Conservation (phyloP, 2,888 invertebrate species). For the Patella ulyssiponensis region DNA sequence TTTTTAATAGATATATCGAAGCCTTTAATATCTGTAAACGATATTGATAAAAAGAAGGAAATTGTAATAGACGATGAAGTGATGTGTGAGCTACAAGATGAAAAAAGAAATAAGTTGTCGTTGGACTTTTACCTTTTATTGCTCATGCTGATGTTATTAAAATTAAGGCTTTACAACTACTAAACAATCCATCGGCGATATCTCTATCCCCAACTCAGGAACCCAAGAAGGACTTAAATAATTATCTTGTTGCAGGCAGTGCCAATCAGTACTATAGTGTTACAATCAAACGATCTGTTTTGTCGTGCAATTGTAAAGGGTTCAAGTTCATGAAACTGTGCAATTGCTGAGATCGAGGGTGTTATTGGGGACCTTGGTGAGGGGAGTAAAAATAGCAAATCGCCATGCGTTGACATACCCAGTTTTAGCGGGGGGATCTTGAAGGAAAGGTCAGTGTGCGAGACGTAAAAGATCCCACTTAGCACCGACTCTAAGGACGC, state of each 20-base stretch:
- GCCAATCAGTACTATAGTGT: background rate
- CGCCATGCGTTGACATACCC: background rate
- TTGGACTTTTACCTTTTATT: background rate
- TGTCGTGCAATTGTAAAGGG: background rate
- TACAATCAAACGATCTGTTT: background rate
- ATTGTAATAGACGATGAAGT: background rate
- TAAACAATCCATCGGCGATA: background rate
- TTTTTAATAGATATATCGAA: background rate
- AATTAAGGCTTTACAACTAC: background rate
- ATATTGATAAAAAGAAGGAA: background rate
- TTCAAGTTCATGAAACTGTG: background rate
- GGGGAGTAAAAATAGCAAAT: background rate
- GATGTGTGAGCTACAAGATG: too few relatives aligned
- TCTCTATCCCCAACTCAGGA: constrained; percentile 1
- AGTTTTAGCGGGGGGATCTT: background rate
- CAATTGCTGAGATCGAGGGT: background rate
- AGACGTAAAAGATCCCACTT: background rate
- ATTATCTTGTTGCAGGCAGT: background rate
- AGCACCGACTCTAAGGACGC: background rate
- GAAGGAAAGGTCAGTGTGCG: background rate
- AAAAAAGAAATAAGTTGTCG: background rate
- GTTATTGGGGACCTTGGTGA: background rate
- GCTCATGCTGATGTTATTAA: background rate
- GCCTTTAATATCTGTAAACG: background rate
- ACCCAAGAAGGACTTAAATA: background rate